Evolutionary conservation across 2,113 vertebrate species (phyloP).

Genomic region (Tachycineta bicolor): DNA sequence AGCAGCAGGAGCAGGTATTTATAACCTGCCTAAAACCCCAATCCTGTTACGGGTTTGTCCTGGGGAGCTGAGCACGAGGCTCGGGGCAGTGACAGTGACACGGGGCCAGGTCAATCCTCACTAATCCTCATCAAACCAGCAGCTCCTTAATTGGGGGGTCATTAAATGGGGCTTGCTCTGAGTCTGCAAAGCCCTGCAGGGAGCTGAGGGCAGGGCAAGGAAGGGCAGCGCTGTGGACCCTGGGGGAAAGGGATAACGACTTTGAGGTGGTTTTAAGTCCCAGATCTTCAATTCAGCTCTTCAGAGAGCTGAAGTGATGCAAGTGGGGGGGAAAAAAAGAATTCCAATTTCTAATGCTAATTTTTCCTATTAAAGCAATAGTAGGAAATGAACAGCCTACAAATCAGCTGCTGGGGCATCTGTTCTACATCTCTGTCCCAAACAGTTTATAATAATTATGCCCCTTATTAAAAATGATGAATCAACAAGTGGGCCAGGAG

Average conservation of each 20-base stretch:
- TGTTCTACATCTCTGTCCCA: conserved; percentile 59
- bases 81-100: background rate
- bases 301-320: background rate
- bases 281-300: background rate
- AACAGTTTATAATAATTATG: conserved; percentile 72
- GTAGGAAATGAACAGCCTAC: conserved; percentile 70
- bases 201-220: background rate
- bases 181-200: background rate
- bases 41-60: conserved; percentile 5
- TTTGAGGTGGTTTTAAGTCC: background rate
- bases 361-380: background rate
- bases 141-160: background rate
- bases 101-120: background rate
- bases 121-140: conserved; percentile 3
- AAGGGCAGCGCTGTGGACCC: background rate
- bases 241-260: background rate
- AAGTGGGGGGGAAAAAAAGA: background rate
- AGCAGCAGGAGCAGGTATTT: background rate
- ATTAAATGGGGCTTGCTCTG: background rate
- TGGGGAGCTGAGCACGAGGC: background rate
- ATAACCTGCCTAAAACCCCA: background rate
- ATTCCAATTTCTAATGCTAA: background rate
- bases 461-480: conserved; percentile 46
- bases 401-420: conserved; percentile 70
- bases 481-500: conserved; percentile 54